phyloP scores from a whole-genome alignment of 2,113 vertebrate genomes.

The Anolis sagrei region DNA sequence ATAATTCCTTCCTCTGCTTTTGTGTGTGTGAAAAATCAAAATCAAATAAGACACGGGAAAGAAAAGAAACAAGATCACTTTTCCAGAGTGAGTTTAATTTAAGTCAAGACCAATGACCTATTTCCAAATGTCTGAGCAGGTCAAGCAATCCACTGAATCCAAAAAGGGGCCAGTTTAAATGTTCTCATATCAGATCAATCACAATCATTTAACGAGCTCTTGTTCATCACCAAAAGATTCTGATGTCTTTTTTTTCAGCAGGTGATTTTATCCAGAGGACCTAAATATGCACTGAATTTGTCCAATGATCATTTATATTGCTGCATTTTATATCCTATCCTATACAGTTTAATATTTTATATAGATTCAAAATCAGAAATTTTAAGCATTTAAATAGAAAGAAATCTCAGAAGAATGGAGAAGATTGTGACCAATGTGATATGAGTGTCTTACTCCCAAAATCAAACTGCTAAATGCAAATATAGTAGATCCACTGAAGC shows the following conservation, averaged over 20 bases:
- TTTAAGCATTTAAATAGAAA: not conserved
- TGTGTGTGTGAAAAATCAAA: slow-evolving; percentile 35
- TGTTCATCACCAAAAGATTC: not conserved
- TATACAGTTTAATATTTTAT: not conserved
- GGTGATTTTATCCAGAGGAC: too few species aligned
- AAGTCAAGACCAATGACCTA: not conserved
- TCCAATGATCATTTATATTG: not conserved
- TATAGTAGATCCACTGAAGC: too few species aligned
- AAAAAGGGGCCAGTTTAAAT: not conserved
- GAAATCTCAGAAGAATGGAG: not conserved
- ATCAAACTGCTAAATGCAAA: too few species aligned
- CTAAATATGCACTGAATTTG: not conserved
- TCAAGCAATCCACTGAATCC: not conserved
- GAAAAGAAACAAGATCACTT: not conserved
- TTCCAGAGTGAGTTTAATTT: not conserved
- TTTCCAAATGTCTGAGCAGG: not conserved
- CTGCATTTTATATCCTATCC: too few species aligned
- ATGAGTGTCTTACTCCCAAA: not conserved
- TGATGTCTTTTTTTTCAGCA: not conserved
- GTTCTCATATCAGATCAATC: not conserved
- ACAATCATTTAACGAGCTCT: not conserved
- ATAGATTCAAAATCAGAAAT: not conserved
- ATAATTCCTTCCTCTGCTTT: not conserved
- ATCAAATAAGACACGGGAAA: not conserved
- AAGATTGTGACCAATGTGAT: not conserved